These are phyloP conservation scores for Hyalella azteca DNA, from an alignment of 2,888 invertebrate species.

Conservation along the genomic window DNA sequence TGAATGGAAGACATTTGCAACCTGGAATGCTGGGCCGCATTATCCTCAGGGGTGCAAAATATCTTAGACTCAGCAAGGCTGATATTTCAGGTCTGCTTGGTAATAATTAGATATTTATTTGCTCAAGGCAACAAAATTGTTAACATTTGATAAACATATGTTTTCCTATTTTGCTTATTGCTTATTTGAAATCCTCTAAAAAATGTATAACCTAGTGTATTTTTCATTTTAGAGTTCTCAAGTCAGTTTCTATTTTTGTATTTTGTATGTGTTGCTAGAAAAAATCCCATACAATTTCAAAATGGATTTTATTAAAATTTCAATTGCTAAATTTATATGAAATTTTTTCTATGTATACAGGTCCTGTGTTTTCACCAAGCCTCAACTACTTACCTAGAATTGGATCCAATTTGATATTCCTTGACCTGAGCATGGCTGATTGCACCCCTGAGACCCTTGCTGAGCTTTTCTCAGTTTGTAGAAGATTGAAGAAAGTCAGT, in stretches of 20 bases:
- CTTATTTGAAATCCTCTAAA: not conserved
- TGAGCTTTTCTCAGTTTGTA: constrained; percentile 72
- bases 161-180: not conserved
- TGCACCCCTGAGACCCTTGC: constrained; percentile 59
- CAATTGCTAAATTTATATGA: not conserved
- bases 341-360: not conserved
- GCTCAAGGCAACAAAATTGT: not conserved
- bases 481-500: constrained; percentile 78
- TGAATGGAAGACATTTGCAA: constrained; percentile 72
- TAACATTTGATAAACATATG: not conserved
- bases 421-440: constrained; percentile 26
- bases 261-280: not conserved
- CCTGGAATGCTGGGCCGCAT: constrained; percentile 76
- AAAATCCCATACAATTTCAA: not conserved
- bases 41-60: constrained; percentile 76
- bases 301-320: not conserved
- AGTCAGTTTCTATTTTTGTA: not conserved
- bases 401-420: not conserved
- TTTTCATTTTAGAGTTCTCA: not conserved
- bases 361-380: not conserved
- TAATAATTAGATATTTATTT: not conserved
- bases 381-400: not conserved
- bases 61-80: constrained; percentile 79
- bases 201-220: not conserved
- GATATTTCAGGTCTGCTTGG: constrained; percentile 63